Evolutionary conservation across 2,797 vertebrate genomes (phyloP), one percentile per base, ranked within the genome.

Genomic region (Lacerta agilis): DNA sequence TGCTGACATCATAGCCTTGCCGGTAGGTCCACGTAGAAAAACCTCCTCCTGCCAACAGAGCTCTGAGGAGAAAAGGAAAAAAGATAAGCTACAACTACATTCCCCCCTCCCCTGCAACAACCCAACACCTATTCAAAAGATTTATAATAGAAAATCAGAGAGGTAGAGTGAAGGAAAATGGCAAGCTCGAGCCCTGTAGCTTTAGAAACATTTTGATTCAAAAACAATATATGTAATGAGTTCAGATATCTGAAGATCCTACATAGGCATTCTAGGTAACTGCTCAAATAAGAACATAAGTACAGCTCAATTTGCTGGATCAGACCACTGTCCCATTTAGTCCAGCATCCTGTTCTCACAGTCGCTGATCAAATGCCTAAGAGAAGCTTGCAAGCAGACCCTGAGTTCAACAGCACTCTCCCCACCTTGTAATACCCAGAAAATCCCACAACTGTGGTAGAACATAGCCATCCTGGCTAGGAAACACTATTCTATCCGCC

Each of bases 21-120:
- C 99, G 97, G 94, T 99, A 99, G 23, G 99, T 99, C 99, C 99
- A 99, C 0, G 98, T 99, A 77, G 99, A 99, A 90, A 99, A 99
- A 84, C 99, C 99, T 8, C 99, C 99, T 58, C 99, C 99, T 87
- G 99, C 99, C 92, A 99, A 95, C 55, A 99, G 96, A 3, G 98
- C 98, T 96, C 99, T 99, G 94, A 88, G 96, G 97, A 89, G 15
- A 73, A 96, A 91, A 82, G 49, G 61, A 45, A 71, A 71, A 88
- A 82, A 86, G 2, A 33, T 66, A 10, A 67, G 71, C 38, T 81
- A 81, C 2, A 25, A 61, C 38, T 17, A 41, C 33, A 45, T 38
- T 38, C 61, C 61, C 61, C 20, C 61, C 61, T 64, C 61, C 61
- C 1, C 61, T 2, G 61, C 20, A 64, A 18, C 61, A 18, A 23